Evolutionary conservation across 1,140 invertebrate species (phyloP), one percentile per base, ranked within the genome.

Genomic region (Cotesia vestalis): DNA sequence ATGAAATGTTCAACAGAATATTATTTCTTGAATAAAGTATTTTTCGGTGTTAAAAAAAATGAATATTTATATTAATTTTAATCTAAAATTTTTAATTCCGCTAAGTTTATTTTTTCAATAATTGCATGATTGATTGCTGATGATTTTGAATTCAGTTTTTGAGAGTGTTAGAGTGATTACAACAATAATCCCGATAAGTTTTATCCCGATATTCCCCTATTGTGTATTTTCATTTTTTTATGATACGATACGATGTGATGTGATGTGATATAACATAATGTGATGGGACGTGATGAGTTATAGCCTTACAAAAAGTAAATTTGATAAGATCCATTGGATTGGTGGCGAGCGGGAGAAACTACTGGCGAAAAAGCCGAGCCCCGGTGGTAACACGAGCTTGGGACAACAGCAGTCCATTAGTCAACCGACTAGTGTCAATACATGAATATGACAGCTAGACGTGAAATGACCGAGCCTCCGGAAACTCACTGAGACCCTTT

Each of bases 341-440:
- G 78, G 80, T 77, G 77, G 79, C 40, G 40, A 11, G 4, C 40
- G 78, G 81, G 79, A 80, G 77, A 73, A 75, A 77, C 77, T 79
- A 27, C 27, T 75, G 78, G 72, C 75, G 73, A 60, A 53, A 62
- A 77, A 80, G 78, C 77, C 78, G 73, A 81, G 79, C 80, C 80
- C 78, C 78, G 74, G 77, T 76, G 75, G 82, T 85, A 87, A 87
- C 79, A 79, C 79, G 85, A 87, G 79, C 78, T 75, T 86, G 78
- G 78, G 82, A 86, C 82, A 86, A 86, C 84, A 85, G 80, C 40
- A 82, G 85, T 86, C 85, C 85, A 87, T 86, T 87, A 87, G 85
- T 86, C 85, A 86, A 87, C 78, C 82, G 81, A 80, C 81, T 84
- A 77, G 79, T 86, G 83, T 86, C 84, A 86, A 86, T 86, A 86